phyloP scores from a whole-genome alignment of 1,140 invertebrate species.

The Achroia grisella region DNA sequence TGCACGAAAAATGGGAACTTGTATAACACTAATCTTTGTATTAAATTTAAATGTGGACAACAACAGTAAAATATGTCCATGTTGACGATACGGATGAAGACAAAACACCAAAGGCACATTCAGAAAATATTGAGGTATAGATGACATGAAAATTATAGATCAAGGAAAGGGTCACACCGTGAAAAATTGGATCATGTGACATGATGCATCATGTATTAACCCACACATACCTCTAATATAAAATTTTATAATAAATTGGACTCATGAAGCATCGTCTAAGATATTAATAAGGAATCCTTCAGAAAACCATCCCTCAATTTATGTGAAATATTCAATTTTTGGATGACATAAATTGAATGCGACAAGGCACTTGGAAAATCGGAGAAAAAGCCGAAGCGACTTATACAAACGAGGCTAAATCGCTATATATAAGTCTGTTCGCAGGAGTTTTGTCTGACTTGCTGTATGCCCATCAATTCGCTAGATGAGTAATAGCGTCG shows the following conservation, averaged over 20 bases:
- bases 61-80: too few species aligned
- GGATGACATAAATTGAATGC: slow-evolving; percentile 20
- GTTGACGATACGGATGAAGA: too few species aligned
- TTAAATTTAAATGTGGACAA: too few species aligned
- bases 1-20: too few species aligned
- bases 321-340: slow-evolving; percentile 14
- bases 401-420: slow-evolving; percentile 19
- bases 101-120: slow-evolving; percentile 1
- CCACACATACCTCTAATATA: slow-evolving; percentile 19
- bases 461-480: slow-evolving; percentile 76
- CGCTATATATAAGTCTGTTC: slow-evolving; percentile 85
- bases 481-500: slow-evolving; percentile 81
- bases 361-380: slow-evolving; percentile 54
- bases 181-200: slow-evolving; percentile 22
- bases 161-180: slow-evolving; percentile 11
- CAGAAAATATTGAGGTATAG: neutral
- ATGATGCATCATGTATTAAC: slow-evolving; percentile 8
- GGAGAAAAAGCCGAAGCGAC: slow-evolving; percentile 16
- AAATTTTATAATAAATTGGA: neutral
- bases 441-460: slow-evolving; percentile 82
- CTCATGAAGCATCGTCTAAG: too few species aligned
- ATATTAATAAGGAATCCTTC: too few species aligned
- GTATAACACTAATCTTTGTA: too few species aligned
- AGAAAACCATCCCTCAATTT: slow-evolving; percentile 9
- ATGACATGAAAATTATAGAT: too few species aligned